phyloP scores from a whole-genome alignment of 2,797 vertebrate species.

The Echiichthys vipera region DNA sequence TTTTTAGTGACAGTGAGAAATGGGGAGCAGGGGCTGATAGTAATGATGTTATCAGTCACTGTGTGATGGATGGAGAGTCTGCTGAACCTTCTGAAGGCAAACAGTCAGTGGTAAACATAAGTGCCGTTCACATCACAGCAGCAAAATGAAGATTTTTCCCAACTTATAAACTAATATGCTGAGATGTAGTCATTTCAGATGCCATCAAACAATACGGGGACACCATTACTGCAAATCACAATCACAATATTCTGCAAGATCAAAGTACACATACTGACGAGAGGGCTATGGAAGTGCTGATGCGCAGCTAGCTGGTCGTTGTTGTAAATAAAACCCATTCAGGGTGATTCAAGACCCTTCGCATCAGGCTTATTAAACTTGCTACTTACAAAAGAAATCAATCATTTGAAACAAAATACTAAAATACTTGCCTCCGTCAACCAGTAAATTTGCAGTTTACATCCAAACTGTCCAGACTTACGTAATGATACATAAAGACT shows the following conservation, averaged over 20 bases:
- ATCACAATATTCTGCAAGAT: background rate
- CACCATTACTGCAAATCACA: background rate
- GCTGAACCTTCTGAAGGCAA: slow-evolving; percentile 22
- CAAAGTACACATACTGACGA: background rate
- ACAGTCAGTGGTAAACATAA: background rate
- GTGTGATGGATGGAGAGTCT: slow-evolving; percentile 55
- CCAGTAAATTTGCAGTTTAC: too few species aligned
- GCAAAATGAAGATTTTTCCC: background rate
- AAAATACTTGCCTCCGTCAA: too few species aligned
- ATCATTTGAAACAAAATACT: too few species aligned
- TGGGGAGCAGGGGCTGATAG: slow-evolving; percentile 38
- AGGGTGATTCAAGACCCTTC: too few species aligned
- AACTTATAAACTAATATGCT: background rate
- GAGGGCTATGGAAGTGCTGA: too few species aligned
- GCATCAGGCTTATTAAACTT: too few species aligned
- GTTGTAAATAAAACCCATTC: too few species aligned
- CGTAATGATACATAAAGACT: too few species aligned
- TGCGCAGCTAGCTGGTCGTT: too few species aligned
- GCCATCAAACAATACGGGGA: background rate
- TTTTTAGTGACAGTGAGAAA: slow-evolving; percentile 71
- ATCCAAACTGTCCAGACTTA: too few species aligned
- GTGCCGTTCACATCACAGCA: slow-evolving; percentile 22
- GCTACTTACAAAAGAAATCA: too few species aligned
- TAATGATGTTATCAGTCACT: slow-evolving; percentile 76
- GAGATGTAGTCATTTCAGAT: background rate